phyloP scores from a whole-genome alignment of 2,797 vertebrate species.

The Cygnus olor region DNA sequence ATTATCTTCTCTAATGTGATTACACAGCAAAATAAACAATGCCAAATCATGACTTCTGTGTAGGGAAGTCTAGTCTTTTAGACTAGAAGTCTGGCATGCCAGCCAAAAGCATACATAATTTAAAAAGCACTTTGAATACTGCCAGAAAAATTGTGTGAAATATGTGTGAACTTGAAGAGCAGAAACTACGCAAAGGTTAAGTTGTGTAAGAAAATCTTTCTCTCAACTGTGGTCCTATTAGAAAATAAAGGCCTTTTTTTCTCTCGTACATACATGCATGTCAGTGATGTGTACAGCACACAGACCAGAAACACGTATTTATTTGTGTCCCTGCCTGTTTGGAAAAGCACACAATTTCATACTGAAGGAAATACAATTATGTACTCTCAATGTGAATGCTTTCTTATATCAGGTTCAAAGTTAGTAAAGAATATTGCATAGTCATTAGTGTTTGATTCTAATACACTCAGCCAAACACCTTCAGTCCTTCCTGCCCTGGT shows the following conservation, averaged over 20 bases:
- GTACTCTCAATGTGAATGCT: background rate
- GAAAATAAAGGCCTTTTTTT: background rate
- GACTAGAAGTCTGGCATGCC: constrained; percentile 19
- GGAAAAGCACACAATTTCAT: background rate
- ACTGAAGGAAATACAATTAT: background rate
- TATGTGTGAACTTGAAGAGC: background rate
- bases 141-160: constrained; percentile 38
- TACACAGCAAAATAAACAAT: constrained; percentile 36
- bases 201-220: constrained; percentile 1
- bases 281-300: background rate
- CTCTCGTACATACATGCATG: background rate
- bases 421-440: background rate
- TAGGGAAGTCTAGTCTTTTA: constrained; percentile 25
- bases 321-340: background rate
- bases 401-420: background rate
- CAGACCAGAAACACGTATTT: background rate
- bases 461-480: background rate
- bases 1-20: constrained; percentile 4
- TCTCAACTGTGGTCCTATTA: background rate
- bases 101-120: constrained; percentile 61
- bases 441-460: background rate
- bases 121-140: constrained; percentile 39
- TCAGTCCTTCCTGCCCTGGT: background rate
- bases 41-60: constrained; percentile 30
- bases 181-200: background rate